Evolutionary conservation across 2,797 vertebrate species (phyloP).

Genomic region (Tragelaphus oryx): DNA sequence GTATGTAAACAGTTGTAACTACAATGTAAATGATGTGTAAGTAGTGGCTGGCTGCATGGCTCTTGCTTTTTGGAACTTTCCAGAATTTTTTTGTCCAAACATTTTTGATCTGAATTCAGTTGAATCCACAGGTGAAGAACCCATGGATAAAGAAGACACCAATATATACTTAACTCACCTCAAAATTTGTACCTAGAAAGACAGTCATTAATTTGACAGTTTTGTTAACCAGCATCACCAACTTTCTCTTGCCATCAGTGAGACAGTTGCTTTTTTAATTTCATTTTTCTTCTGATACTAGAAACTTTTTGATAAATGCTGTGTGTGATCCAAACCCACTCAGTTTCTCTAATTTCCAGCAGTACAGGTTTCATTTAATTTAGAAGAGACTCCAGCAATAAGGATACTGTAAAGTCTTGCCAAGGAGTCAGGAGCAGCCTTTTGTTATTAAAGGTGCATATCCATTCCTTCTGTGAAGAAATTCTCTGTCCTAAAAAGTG

Average conservation of each 20-base stretch:
- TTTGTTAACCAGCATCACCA: not conserved
- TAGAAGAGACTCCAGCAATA: slow-evolving; percentile 14
- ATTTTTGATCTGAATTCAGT: not conserved
- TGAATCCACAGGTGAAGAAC: not conserved
- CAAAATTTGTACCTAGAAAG: not conserved
- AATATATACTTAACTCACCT: slow-evolving; percentile 1
- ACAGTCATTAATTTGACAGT: not conserved
- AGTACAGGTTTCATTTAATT: slow-evolving; percentile 33
- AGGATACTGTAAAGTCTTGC: slow-evolving; percentile 4
- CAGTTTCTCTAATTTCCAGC: not conserved
- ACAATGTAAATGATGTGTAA: not conserved
- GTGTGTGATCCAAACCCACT: not conserved
- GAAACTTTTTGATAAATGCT: slow-evolving; percentile 33
- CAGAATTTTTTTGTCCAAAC: not conserved
- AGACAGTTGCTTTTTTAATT: slow-evolving; percentile 9
- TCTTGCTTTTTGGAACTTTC: not conserved
- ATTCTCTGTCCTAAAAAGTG: not conserved
- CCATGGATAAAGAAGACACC: not conserved
- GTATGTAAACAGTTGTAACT: not conserved
- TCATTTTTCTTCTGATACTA: slow-evolving; percentile 10
- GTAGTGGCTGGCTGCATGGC: not conserved
- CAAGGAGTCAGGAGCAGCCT: not conserved
- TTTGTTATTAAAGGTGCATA: slow-evolving; percentile 29
- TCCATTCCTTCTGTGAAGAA: not conserved
- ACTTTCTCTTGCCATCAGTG: not conserved